These are phyloP conservation scores for Dryas iulia DNA, from an alignment of 1,140 invertebrate species.

Conservation along the genomic window DNA sequence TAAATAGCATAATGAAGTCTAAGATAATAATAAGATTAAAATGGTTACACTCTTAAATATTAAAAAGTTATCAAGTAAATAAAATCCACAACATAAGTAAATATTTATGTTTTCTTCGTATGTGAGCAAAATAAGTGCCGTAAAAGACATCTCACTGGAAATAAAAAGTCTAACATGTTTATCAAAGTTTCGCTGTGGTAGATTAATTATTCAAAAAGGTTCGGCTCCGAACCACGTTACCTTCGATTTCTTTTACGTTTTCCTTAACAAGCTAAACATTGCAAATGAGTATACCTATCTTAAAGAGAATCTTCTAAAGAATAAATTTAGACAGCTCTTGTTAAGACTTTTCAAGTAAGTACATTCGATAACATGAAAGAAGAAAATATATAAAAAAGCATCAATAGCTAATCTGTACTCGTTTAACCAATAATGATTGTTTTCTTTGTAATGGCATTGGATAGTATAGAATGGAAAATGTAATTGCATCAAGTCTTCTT, in stretches of 20 bases:
- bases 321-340: not conserved
- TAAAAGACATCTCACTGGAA: too few species aligned
- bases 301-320: not conserved
- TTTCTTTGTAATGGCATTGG: slow-evolving; percentile 22
- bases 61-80: too few species aligned
- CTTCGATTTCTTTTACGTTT: not conserved
- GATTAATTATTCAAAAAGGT: not conserved
- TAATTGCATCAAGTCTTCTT: slow-evolving; percentile 30
- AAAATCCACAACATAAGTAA: too few species aligned
- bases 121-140: too few species aligned
- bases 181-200: not conserved
- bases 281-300: too few species aligned
- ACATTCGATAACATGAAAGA: too few species aligned
- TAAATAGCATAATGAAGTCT: too few species aligned
- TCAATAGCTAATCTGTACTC: not conserved
- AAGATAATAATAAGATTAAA: too few species aligned
- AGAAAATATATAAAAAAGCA: not conserved
- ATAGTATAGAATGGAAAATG: slow-evolving; percentile 31
- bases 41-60: too few species aligned
- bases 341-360: not conserved
- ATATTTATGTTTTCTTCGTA: too few species aligned
- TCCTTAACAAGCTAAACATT: too few species aligned
- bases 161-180: not conserved
- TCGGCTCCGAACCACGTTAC: not conserved
- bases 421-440: slow-evolving; percentile 26